Base-by-base conservation (phyloP, 1,140 invertebrate genomes). In the Hydropsyche tenuis region DNA sequence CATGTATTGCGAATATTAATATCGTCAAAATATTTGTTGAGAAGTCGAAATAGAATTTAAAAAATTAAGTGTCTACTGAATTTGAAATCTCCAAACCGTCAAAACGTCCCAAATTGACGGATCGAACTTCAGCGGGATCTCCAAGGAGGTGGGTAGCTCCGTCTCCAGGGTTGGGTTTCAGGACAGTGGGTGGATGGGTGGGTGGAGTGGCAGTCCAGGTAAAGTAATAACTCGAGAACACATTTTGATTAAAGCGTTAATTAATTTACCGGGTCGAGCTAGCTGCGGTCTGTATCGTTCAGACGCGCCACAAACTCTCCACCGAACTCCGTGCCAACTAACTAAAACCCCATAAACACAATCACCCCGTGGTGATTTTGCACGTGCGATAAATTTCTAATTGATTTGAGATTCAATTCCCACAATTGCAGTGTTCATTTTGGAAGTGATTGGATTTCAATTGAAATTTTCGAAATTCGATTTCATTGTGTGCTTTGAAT, bases 241-340 rank as follows among this genome's bases (percentile, higher is more conserved):
- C 71, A 73, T 73, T 73, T 73, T 73, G 71, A 73, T 73, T 73
- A 73, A 73, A 73, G 71, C 71, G 62, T 73, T 73, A 73, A 73
- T 73, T 65, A 73, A 73, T 73, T 73, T 73, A 73, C 45, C 45
- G 71, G 69, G 37, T 42, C 68, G 68, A 20, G 68, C 22, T 37
- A 37, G 71, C 43, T 73, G 71, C 45, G 71, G 71, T 73, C 45
- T 64, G 71, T 65, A 53, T 73, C 71, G 62, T 73, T 73, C 71
- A 73, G 48, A 45, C 42, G 23, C 71, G 64, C 70, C 70, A 23
- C 56, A 25, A 69, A 69, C 68, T 53, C 68, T 56, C 42, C 37
- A 70, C 7, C 23, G 12, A 60, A 25, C 56, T 60, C 20, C 7
- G 9, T 37, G 9, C 30, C 30, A 37, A 37, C 30, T 37, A 37